phyloP scores from a whole-genome alignment of 2,113 vertebrate species.

The Upupa epops region DNA sequence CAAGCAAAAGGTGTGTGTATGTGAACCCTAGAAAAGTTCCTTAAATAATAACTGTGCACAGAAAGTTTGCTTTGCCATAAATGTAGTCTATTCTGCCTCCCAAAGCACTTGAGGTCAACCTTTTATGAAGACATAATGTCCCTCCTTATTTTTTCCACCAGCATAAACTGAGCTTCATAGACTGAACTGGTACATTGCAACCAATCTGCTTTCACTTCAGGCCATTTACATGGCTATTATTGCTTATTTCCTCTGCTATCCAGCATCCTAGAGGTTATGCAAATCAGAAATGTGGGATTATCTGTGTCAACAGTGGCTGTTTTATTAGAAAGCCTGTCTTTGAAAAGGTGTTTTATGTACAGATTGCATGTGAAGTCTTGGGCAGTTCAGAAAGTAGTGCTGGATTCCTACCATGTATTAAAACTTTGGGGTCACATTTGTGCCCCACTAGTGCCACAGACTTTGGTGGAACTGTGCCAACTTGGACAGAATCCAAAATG shows the following conservation, averaged over 20 bases:
- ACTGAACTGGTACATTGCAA: neutral
- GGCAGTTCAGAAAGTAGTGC: neutral
- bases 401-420: neutral
- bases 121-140: slow-evolving; percentile 46
- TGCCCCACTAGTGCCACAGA: neutral
- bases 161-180: neutral
- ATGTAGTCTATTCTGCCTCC: slow-evolving; percentile 9
- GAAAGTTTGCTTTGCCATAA: slow-evolving; percentile 27
- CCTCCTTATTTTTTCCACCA: slow-evolving; percentile 27
- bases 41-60: slow-evolving; percentile 35
- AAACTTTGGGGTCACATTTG: neutral
- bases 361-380: neutral
- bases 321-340: slow-evolving; percentile 22
- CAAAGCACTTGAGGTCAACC: slow-evolving; percentile 4
- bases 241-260: slow-evolving; percentile 37
- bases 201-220: neutral
- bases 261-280: slow-evolving; percentile 31
- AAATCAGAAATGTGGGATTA: slow-evolving; percentile 40
- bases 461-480: neutral
- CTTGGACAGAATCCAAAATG: neutral
- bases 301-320: slow-evolving; percentile 37
- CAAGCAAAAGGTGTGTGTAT: neutral
- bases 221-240: slow-evolving; percentile 33
- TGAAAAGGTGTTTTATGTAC: slow-evolving; percentile 28
- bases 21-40: slow-evolving; percentile 20